Conservation (phyloP, 2,797 vertebrate genomes). For the Hydrophis major region DNA sequence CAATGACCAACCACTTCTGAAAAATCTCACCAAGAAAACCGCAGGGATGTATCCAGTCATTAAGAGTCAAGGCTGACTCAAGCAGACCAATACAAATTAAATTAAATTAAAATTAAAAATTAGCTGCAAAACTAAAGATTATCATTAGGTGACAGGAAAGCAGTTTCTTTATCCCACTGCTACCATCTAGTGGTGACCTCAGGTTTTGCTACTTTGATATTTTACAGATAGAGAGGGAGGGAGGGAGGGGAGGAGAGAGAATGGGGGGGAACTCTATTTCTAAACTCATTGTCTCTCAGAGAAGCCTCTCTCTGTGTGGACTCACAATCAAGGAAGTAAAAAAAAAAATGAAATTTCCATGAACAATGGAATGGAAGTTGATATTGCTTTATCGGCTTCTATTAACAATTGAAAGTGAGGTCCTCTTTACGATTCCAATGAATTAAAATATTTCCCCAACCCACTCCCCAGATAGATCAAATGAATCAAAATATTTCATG, state of each 20-base stretch:
- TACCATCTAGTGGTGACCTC: background rate
- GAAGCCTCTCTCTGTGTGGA: background rate
- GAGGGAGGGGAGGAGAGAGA: no score
- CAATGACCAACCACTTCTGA: background rate
- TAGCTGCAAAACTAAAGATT: background rate
- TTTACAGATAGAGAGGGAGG: background rate
- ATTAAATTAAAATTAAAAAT: background rate
- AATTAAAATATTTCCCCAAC: background rate
- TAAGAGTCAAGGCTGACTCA: background rate
- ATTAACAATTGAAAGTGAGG: background rate
- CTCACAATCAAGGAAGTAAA: background rate
- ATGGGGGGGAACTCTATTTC: background rate
- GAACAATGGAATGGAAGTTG: background rate
- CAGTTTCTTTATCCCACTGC: background rate
- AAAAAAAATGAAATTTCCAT: background rate
- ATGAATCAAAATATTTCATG: background rate
- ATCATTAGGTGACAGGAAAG: background rate
- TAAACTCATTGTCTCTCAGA: background rate
- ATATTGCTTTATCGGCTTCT: background rate
- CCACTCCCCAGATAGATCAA: background rate
- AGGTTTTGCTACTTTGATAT: background rate
- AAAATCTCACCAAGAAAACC: background rate
- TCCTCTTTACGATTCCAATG: background rate
- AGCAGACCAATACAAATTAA: background rate
- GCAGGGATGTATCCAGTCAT: background rate